Evolutionary conservation across 1,140 invertebrate genomes (phyloP), one percentile per base, ranked within the genome.

Genomic region (Monochamus saltuarius): DNA sequence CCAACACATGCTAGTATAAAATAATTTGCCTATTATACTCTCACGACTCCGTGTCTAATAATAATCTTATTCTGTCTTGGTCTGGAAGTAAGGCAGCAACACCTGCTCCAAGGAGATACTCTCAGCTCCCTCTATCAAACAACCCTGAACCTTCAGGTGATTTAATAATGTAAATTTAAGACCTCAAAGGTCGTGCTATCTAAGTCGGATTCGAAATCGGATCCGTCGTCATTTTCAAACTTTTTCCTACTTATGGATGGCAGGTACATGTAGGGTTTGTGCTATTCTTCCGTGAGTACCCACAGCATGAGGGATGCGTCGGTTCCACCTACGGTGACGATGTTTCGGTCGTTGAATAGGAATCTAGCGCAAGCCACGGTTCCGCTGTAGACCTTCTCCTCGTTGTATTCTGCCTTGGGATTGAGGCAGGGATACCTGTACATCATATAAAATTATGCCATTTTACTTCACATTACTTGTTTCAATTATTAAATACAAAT

Each of bases 301-400:
- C 94, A 97, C 65, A 96, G 84, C 89, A 97, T 92, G 4, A 97
- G 82, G 39, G 92, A 86, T 47, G 91, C 94, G 74, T 97, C 94
- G 66, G 88, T 89, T n/a, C 93, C 94, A 16, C 94, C 94, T 6
- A 92, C 89, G 1, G 90, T 94, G 8, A 95, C 87, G 11, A 97
- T 79, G 62, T 91, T 90, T 36, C 90, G 85, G 75, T 96, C 92
- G 67, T 92, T 91, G 78, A 86, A 91, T 1, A 93, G 78, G 75
- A 94, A 94, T 45, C 90, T 83, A 1, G 89, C 88, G 50, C 85
- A 86, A 7, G 90, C 91, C 52, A 97, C 84, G 73, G 91, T 84
- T 46, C 91, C 90, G 45, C 91, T 93, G 81, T 96, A 95, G 0
- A 94, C 91, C 73, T 92, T 93, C 63, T 89, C 88, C 73, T 92